phyloP scores from a whole-genome alignment of 2,888 invertebrate species.

The Macroteleia sp. region DNA sequence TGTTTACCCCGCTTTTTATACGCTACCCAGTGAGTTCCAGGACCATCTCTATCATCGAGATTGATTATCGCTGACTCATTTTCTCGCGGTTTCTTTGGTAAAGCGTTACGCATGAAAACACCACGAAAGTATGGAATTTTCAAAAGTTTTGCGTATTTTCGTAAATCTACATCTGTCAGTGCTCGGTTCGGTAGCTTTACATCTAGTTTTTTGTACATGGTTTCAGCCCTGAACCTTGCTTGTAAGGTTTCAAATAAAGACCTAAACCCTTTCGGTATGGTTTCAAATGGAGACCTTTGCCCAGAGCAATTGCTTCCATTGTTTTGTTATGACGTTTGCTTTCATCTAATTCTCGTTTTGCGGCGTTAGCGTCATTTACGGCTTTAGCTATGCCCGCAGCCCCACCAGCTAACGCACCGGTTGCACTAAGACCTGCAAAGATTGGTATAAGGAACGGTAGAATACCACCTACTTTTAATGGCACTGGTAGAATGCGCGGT shows the following conservation, averaged over 20 bases:
- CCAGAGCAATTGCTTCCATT: conserved; percentile 78
- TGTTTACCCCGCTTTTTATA: conserved; percentile 69
- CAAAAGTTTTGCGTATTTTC: conserved; percentile 66
- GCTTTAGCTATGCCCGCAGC: conserved; percentile 77
- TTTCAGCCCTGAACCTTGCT: too few species aligned
- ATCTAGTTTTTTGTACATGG: conserved; percentile 25
- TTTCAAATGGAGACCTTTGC: conserved; percentile 65
- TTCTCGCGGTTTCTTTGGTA: conserved; percentile 36
- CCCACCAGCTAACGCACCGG: conserved; percentile 76
- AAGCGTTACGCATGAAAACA: conserved; percentile 71
- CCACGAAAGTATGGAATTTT: conserved; percentile 75
- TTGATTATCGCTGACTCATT: conserved; percentile 33
- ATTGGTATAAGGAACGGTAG: conserved; percentile 6
- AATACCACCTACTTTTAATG: conserved; percentile 41
- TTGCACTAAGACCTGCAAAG: neutral
- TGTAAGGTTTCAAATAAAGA: conserved; percentile 4
- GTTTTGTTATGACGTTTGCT: conserved; percentile 75
- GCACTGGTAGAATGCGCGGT: conserved; percentile 12
- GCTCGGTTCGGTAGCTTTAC: conserved; percentile 71
- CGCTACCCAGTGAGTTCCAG: conserved; percentile 74
- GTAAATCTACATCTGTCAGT: conserved; percentile 73
- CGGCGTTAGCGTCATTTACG: conserved; percentile 74
- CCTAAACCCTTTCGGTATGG: conserved; percentile 7
- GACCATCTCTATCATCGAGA: conserved; percentile 18
- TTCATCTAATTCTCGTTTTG: conserved; percentile 74